Evolutionary conservation across 1,140 invertebrate species (phyloP).

Genomic region (Lepidurus couesii): DNA sequence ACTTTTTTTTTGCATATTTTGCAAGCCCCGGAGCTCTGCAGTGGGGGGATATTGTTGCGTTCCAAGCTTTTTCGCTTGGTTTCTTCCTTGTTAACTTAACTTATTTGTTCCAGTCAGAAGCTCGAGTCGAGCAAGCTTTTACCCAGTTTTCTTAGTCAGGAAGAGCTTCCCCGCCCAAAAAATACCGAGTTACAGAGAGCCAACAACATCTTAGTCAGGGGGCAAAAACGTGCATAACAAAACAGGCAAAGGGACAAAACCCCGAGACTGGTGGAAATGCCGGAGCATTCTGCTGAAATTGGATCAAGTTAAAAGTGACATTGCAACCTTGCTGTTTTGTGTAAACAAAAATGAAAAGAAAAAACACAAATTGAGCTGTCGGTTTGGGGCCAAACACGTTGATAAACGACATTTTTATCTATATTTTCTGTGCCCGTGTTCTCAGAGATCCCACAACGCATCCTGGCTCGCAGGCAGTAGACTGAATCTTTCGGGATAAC

Average conservation of each 20-base stretch:
- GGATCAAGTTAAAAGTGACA: conserved; percentile 6
- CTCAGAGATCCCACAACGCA: too few species aligned
- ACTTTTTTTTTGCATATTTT: background rate
- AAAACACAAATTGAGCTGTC: too few species aligned
- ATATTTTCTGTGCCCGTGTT: too few species aligned
- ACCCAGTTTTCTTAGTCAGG: background rate
- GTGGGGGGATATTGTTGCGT: background rate
- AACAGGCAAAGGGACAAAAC: background rate
- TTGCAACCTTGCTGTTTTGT: background rate
- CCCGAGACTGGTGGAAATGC: background rate
- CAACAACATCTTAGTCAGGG: conserved; percentile 17
- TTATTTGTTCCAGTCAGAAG: conserved; percentile 7
- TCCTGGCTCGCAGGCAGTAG: too few species aligned
- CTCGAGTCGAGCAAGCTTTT: background rate
- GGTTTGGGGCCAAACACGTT: too few species aligned
- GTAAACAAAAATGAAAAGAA: too few species aligned
- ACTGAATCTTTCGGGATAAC: too few species aligned
- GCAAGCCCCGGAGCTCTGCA: background rate
- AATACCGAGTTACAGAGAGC: background rate
- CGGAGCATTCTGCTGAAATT: background rate
- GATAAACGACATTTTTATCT: too few species aligned
- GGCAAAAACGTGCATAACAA: conserved; percentile 5
- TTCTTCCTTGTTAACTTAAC: background rate
- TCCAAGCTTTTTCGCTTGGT: background rate
- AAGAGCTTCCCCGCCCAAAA: background rate